These are phyloP conservation scores for Bubo blakistoni DNA, from an alignment of 2,113 vertebrate genomes.

Conservation along the genomic window DNA sequence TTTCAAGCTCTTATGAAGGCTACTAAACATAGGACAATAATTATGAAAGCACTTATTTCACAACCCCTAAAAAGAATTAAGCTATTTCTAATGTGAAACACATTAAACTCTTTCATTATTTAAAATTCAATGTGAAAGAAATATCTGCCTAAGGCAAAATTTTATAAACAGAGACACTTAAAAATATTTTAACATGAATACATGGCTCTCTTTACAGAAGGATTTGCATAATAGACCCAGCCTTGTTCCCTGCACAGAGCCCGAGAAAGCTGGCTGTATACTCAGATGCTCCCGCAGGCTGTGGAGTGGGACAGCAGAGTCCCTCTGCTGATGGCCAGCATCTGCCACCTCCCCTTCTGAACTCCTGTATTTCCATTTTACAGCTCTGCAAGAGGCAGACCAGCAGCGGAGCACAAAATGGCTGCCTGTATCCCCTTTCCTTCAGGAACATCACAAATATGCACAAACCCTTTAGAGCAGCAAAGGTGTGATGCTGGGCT, in stretches of 20 bases:
- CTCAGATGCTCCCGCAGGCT: not conserved
- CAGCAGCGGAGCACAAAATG: not conserved
- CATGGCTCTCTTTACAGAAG: not conserved
- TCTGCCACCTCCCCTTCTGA: not conserved
- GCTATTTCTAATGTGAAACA: not conserved
- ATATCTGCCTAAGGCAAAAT: not conserved
- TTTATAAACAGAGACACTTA: not conserved
- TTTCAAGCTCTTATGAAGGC: not conserved
- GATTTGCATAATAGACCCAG: not conserved
- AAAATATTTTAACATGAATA: not conserved
- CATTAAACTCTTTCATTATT: not conserved
- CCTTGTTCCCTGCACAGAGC: not conserved
- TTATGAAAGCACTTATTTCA: not conserved
- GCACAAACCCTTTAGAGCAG: not conserved
- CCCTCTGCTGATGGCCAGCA: not conserved
- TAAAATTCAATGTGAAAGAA: not conserved
- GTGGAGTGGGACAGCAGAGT: not conserved
- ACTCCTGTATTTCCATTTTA: not conserved
- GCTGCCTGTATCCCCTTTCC: not conserved
- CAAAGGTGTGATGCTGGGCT: not conserved
- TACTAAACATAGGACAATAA: not conserved
- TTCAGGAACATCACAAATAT: too few relatives aligned
- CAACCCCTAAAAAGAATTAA: not conserved
- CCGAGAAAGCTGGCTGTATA: not conserved
- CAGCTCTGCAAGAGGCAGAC: not conserved